Evolutionary conservation across 2,888 invertebrate genomes (phyloP), one percentile per base, ranked within the genome.

Genomic region (Aphodius granarius): DNA sequence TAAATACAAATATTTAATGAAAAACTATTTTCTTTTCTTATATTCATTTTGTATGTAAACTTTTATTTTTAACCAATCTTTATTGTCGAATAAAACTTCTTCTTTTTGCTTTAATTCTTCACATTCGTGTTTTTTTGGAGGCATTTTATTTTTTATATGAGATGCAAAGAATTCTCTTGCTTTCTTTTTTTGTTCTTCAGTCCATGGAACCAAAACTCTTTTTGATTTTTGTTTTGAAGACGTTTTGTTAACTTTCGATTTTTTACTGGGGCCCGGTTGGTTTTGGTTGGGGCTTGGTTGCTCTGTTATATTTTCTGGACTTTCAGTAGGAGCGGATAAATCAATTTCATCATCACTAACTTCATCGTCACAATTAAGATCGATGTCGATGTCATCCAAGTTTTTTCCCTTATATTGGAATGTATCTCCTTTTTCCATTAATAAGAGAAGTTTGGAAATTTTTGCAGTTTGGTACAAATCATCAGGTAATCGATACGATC

Each of bases 361-460:
- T n/a, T n/a, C n/a, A 66, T 78, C 66, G 74, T 78, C 74, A 64
- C 77, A 76, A 18, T 78, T 78, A 62, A 78, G 43, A 76, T 79
- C 71, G 5, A 79, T 43, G 73, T 79, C 68, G 17, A 80, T 80
- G 68, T 78, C 78, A 16, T 78, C 72, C 23, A 78, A 16, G 19
- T 68, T 63, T 71, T 78, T 80, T 18, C 62, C 65, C 22, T 73
- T 65, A 21, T 73, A 20, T 63, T 13, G 17, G 9, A 16, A 63
- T 64, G 73, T 64, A 20, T 73, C 64, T 22, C 73, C 21, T 20
- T 73, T 64, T 5, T 71, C 73, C 73, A 73, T 73, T 5, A 73
- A 13, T 63, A 73, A 5, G 6, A 73, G 17, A 0, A 73, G 16
- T 17, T 73, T 73, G 0, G 20, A 72, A 18, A 73, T 64, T 21